Conservation (phyloP, 2,113 vertebrate genomes). For the Taxidea taxus region DNA sequence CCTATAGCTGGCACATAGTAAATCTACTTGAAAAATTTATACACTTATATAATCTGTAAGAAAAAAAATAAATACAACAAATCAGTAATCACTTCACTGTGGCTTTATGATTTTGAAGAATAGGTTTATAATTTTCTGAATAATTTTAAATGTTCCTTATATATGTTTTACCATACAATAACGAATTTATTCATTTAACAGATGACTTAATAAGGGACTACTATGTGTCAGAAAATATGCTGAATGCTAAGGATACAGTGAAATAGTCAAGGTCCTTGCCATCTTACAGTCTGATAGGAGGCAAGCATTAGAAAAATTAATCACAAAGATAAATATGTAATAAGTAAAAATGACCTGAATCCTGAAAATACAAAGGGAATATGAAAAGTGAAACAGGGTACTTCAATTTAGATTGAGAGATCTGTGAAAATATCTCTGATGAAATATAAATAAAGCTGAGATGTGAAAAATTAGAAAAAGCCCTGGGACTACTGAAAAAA, state of each 20-base stretch:
- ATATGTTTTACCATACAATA: neutral
- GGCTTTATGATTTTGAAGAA: conserved; percentile 4
- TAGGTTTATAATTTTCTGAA: neutral
- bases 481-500: neutral
- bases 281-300: neutral
- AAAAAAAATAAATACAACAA: conserved; percentile 25
- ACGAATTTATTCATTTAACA: neutral
- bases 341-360: neutral
- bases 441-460: neutral
- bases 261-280: neutral
- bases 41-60: neutral
- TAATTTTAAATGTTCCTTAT: conserved; percentile 4
- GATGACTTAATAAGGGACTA: neutral
- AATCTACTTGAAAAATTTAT: neutral
- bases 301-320: neutral
- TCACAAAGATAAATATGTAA: conserved; percentile 27
- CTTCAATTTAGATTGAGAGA: neutral
- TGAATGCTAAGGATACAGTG: neutral
- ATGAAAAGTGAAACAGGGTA: neutral
- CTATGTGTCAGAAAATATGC: neutral
- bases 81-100: neutral
- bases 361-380: neutral
- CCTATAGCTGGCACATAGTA: neutral
- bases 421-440: neutral
- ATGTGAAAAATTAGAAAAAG: neutral